Percentiles rank a stretch among this genome's conserved stretches.
Conservation (phyloP, 2,888 invertebrate species). For the Tenthredo amoena region DNA sequence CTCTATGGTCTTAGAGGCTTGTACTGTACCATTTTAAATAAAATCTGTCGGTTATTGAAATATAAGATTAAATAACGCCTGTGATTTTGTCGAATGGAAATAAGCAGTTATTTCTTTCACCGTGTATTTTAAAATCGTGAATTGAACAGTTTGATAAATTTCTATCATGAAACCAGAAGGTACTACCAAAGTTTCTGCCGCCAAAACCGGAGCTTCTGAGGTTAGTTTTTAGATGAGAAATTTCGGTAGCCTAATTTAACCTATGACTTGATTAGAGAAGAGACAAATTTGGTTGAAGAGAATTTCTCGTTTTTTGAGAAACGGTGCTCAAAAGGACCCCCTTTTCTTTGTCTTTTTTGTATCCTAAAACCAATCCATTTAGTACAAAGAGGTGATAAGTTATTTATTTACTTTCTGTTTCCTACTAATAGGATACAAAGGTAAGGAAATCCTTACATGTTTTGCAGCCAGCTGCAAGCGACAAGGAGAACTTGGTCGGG, state of each 20-base stretch:
- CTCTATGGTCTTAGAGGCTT: not conserved
- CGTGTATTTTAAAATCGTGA: conserved; percentile 3
- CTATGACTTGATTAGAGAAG: not conserved
- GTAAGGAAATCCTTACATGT: conserved; percentile 86
- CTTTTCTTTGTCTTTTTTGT: conserved; percentile 34
- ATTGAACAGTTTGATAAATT: not conserved
- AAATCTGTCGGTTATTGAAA: conserved; percentile 15
- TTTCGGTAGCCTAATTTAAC: not conserved
- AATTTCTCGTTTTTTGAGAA: not conserved
- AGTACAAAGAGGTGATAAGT: conserved; percentile 58
- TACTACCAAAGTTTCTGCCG: conserved; percentile 68
- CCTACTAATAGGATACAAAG: conserved; percentile 58
- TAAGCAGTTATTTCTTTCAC: not conserved
- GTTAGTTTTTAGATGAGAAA: conserved; percentile 64
- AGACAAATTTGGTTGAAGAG: not conserved
- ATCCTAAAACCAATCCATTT: conserved; percentile 9
- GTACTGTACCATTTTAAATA: conserved; percentile 1
- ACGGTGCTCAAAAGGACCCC: not conserved
- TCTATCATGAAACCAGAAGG: conserved; percentile 70
- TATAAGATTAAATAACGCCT: not conserved
- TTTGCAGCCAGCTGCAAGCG: conserved; percentile 85
- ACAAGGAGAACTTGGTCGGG: conserved; percentile 86
- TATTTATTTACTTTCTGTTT: conserved; percentile 39
- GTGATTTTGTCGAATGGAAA: not conserved
- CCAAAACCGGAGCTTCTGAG: conserved; percentile 68